phyloP scores from a whole-genome alignment of 2,888 invertebrate genomes.

The Cyaniris semiargus region DNA sequence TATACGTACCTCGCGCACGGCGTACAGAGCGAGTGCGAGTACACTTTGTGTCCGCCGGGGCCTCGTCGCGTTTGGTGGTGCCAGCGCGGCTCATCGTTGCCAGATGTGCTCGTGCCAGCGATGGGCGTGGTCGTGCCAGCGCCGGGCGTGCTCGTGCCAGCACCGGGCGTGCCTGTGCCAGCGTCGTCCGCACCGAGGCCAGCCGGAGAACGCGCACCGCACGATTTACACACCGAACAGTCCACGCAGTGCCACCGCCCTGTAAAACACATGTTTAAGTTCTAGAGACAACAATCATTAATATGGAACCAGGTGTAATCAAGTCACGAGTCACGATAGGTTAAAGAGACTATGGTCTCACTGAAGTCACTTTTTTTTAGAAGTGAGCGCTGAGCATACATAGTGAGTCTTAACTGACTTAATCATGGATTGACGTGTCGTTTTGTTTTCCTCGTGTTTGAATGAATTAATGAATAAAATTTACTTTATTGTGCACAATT shows the following conservation, averaged over 20 bases:
- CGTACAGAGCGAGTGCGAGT: slow-evolving; percentile 83
- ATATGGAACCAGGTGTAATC: no score
- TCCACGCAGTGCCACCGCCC: slow-evolving; percentile 93
- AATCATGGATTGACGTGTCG: no score
- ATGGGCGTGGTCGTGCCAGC: slow-evolving; percentile 31
- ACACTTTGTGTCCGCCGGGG: slow-evolving; percentile 73
- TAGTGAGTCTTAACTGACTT: no score
- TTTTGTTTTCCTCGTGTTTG: no score
- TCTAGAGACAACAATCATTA: neutral
- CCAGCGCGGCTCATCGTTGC: slow-evolving; percentile 52
- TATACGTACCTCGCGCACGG: slow-evolving; percentile 83
- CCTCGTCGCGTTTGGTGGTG: slow-evolving; percentile 76
- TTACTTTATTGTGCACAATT: no score
- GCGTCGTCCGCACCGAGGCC: slow-evolving; percentile 4
- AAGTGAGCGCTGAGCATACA: no score
- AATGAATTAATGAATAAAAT: no score
- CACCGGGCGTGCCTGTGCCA: neutral
- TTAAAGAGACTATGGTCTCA: no score
- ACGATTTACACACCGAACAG: slow-evolving; percentile 86
- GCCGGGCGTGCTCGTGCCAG: neutral
- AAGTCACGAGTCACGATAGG: no score
- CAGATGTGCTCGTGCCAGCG: slow-evolving; percentile 39
- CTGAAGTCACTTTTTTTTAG: no score
- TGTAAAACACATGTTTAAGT: slow-evolving; percentile 44
- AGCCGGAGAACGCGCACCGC: slow-evolving; percentile 77